Evolutionary conservation across 2,797 vertebrate genomes (phyloP).

Genomic region (Phoeniculus purpureus): DNA sequence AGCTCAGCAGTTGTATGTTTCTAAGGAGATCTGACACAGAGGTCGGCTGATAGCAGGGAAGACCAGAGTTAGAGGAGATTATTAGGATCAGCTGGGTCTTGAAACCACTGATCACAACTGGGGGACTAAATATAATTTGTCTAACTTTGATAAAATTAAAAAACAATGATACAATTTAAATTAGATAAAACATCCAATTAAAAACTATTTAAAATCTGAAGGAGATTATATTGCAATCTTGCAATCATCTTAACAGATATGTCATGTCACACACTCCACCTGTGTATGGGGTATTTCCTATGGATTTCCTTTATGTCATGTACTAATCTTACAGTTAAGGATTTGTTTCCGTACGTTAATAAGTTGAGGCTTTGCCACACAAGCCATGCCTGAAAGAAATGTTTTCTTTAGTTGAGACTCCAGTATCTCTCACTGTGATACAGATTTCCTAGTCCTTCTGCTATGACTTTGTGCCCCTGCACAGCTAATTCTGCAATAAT

Average conservation of each 20-base stretch:
- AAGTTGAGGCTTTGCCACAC: accelerated
- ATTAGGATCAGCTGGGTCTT: constrained; percentile 1
- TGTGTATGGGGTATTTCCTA: neutral
- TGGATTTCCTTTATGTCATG: neutral
- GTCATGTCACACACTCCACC: neutral
- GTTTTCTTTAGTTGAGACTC: neutral
- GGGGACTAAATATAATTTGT: neutral
- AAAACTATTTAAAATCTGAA: neutral
- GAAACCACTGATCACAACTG: neutral
- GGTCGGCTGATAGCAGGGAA: neutral
- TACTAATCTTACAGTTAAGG: neutral
- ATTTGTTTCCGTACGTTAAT: neutral
- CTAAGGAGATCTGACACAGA: neutral
- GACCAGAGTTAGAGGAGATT: neutral
- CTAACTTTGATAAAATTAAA: neutral
- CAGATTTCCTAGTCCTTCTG: neutral
- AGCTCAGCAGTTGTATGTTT: neutral
- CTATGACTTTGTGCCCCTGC: accelerated
- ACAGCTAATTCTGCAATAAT: accelerated
- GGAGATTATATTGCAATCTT: neutral
- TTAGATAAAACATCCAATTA: neutral
- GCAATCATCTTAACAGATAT: neutral
- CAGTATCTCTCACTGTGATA: neutral
- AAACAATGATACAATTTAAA: neutral
- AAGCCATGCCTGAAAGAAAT: neutral